Evolutionary conservation across 2,113 vertebrate species (phyloP), one percentile per base, ranked within the genome.

Genomic region (Aix galericulata): DNA sequence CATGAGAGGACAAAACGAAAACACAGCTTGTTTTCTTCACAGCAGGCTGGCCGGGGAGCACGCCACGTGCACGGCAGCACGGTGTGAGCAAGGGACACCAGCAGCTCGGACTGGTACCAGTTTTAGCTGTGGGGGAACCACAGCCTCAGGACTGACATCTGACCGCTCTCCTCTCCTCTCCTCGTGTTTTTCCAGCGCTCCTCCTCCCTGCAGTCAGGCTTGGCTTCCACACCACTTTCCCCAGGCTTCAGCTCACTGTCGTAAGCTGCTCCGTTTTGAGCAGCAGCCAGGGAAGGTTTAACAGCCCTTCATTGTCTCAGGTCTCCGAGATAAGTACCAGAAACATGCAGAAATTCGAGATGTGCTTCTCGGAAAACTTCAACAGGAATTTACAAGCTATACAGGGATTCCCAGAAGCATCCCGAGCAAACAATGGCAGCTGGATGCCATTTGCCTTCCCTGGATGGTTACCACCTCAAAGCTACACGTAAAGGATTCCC

Each of bases 321-420:
- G 53, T 88, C 72, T 86, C 0, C 0, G 40, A 4, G 2, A 56
- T 64, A 86, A 75, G 42, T 46, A 91, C 93, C 26, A 84, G 60
- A 78, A 90, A 80, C n/a, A 40, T 0, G 5, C 46, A 74, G 66
- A 92, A 95, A 77, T 63, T 3, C 55, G 56, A 95, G 74, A 84
- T 34, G 52, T 8, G 32, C 77, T 96, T 92, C 62, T 60, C 1
- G 2, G 58, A 71, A 93, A 76, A 92, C 13, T 42, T 75, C 80
- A 75, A 29, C 16, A 56, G 56, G 64, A 91, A 92, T 92, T 88
- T 64, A 78, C 34, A 83, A 68, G 48, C 83, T 86, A 67, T 31
- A 84, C 46, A 83, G 86, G 27, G 55, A 94, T 42, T 86, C 73
- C 86, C 86, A 89, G 82, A 91, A 91, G 58, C 48, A 89, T 60